phyloP scores from a whole-genome alignment of 2,888 invertebrate species.

The Dysmachus trigonus region DNA sequence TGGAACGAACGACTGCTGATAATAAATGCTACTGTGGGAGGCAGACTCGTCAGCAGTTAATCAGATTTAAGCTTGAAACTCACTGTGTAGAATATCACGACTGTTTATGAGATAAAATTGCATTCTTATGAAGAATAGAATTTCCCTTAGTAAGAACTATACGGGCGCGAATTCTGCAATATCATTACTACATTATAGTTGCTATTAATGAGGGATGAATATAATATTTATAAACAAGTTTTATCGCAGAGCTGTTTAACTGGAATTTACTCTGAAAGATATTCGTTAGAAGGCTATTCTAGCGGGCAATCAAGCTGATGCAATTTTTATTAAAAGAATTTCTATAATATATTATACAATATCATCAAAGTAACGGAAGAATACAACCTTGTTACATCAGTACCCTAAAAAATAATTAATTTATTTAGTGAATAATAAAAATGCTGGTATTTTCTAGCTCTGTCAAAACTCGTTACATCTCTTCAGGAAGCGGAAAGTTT shows the following conservation, averaged over 20 bases:
- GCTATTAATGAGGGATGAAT: background rate
- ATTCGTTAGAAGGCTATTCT: too few species aligned
- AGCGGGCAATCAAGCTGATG: too few species aligned
- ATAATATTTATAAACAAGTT: background rate
- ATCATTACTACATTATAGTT: background rate
- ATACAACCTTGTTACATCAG: too few species aligned
- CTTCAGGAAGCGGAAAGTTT: constrained; percentile 81
- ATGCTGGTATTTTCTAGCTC: constrained; percentile 71
- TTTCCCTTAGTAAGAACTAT: background rate
- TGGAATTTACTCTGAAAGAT: background rate
- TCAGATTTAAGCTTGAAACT: constrained; percentile 11
- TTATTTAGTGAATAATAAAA: too few species aligned
- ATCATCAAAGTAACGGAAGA: too few species aligned
- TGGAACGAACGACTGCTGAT: background rate
- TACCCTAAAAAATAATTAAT: too few species aligned
- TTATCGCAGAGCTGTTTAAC: background rate
- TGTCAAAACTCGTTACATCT: constrained; percentile 82
- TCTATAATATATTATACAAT: too few species aligned
- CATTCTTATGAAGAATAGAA: constrained; percentile 5
- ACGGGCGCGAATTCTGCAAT: background rate
- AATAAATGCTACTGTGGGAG: background rate
- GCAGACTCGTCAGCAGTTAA: constrained; percentile 19
- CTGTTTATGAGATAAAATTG: background rate
- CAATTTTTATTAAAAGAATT: too few species aligned
- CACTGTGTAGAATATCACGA: background rate